phyloP scores from a whole-genome alignment of 2,113 vertebrate species.

The Pterocles burchelli region DNA sequence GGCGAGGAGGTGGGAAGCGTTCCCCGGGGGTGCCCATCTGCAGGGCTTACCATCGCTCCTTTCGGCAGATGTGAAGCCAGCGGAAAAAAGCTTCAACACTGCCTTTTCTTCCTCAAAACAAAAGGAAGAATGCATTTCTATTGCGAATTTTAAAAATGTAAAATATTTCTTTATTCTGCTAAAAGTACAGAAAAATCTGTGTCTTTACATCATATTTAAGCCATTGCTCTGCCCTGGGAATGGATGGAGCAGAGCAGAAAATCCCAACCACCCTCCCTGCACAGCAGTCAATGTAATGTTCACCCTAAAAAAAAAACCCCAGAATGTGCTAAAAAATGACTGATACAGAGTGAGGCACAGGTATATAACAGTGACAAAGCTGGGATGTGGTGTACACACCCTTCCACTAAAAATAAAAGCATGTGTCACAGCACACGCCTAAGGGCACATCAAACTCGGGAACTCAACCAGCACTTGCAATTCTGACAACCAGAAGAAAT shows the following conservation, averaged over 20 bases:
- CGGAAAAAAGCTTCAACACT: fast-evolving
- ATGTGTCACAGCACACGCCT: fast-evolving
- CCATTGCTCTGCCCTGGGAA: background rate
- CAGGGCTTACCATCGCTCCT: fast-evolving
- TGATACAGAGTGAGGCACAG: fast-evolving
- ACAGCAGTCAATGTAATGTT: background rate
- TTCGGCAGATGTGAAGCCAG: fast-evolving
- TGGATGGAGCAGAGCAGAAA: background rate
- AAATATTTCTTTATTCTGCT: background rate
- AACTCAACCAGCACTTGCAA: fast-evolving
- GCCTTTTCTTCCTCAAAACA: background rate
- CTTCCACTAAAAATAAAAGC: background rate
- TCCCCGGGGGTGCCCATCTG: fast-evolving
- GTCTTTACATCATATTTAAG: background rate
- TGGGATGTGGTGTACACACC: fast-evolving
- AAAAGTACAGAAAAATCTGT: background rate
- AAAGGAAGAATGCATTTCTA: background rate
- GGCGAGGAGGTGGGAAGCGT: too few species aligned
- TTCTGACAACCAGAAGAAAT: background rate
- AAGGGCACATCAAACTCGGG: fast-evolving
- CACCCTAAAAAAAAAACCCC: too few species aligned
- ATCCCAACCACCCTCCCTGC: background rate
- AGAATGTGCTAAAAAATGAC: background rate
- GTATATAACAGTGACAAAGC: background rate
- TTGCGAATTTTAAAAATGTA: fast-evolving